Conservation (phyloP, 2,797 vertebrate species). For the Chloroceryle inda region DNA sequence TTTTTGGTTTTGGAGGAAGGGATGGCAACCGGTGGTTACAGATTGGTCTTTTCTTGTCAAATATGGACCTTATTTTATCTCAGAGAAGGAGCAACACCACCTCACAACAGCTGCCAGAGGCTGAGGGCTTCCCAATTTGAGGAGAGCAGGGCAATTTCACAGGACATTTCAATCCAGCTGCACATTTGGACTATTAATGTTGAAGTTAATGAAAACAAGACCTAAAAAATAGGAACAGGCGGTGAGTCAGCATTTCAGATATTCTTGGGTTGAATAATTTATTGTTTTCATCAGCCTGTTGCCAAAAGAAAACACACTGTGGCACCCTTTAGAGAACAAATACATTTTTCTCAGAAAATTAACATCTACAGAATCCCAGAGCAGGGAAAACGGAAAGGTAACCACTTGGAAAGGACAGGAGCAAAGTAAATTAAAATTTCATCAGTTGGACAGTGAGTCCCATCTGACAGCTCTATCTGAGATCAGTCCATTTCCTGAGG, state of each 20-base stretch:
- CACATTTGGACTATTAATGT: constrained; percentile 61
- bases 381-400: constrained; percentile 10
- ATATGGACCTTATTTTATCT: constrained; percentile 72
- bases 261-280: constrained; percentile 46
- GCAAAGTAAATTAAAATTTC: constrained; percentile 52
- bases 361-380: neutral
- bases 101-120: neutral
- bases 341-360: constrained; percentile 51
- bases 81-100: constrained; percentile 54
- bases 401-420: constrained; percentile 37
- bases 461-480: neutral
- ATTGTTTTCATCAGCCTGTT: constrained; percentile 58
- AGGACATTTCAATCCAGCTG: constrained; percentile 67
- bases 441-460: neutral
- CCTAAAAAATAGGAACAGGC: constrained; percentile 12
- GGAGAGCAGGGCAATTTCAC: constrained; percentile 64
- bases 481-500: neutral
- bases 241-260: constrained; percentile 28
- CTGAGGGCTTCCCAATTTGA: neutral
- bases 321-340: constrained; percentile 45
- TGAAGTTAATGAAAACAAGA: constrained; percentile 75
- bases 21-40: neutral
- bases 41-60: constrained; percentile 74
- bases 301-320: constrained; percentile 31
- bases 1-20: neutral